phyloP scores from a whole-genome alignment of 2,113 vertebrate genomes.

The Rutilus rutilus region DNA sequence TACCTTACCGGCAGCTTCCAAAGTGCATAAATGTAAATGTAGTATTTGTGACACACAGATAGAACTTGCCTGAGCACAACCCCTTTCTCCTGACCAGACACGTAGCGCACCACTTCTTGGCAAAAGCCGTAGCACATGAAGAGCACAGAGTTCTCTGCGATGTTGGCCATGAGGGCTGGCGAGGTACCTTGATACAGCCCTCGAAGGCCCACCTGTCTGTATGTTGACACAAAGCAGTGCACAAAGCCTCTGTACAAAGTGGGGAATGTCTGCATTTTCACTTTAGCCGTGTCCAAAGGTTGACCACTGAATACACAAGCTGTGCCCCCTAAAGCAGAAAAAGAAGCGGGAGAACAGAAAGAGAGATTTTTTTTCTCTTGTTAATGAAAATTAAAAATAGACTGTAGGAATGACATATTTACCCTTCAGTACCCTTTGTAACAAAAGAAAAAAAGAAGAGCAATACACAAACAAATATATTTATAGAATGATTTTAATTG shows the following conservation, averaged over 20 bases:
- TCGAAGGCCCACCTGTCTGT: slow-evolving; percentile 85
- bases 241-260: slow-evolving; percentile 84
- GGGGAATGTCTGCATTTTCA: slow-evolving; percentile 98
- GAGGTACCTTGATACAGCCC: slow-evolving; percentile 94
- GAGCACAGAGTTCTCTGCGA: slow-evolving; percentile 93
- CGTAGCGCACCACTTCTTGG: slow-evolving; percentile 85
- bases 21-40: neutral
- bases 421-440: neutral
- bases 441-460: no score
- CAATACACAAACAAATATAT: no score
- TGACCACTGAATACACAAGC: slow-evolving; percentile 92
- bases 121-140: slow-evolving; percentile 99
- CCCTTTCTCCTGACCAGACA: slow-evolving; percentile 77
- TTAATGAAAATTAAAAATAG: neutral
- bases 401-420: neutral
- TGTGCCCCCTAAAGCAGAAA: slow-evolving; percentile 77
- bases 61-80: slow-evolving; percentile 83
- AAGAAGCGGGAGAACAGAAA: neutral
- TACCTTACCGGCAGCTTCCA: neutral
- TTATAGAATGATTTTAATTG: no score
- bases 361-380: neutral
- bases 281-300: slow-evolving; percentile 94
- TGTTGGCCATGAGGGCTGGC: slow-evolving; percentile 91
- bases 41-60: neutral
- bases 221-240: slow-evolving; percentile 88